Base-by-base conservation (phyloP, 2,888 invertebrate genomes). In the Glyphotaelius pellucidus region DNA sequence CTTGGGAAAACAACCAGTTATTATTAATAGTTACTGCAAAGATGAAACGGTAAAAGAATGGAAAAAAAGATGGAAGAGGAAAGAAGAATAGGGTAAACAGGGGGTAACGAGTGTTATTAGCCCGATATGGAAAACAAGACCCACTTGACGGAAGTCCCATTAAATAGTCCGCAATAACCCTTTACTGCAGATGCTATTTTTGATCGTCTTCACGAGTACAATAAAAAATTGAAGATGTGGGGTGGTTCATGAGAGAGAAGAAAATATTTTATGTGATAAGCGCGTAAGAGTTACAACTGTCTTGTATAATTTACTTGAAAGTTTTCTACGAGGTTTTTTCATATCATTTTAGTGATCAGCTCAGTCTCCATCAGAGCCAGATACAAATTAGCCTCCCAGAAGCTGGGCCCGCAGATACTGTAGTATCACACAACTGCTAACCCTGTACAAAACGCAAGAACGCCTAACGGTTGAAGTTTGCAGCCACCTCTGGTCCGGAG, bases 81-180 rank as follows among this genome's bases (percentile, higher is more conserved):
- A 67, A 9, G 67, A 67, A 25, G 32, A 31, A 81, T n/a, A 14
- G 42, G 42, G n/a, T n/a, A 38, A 11, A 38, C 0, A 15, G 25
- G 86, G 86, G 35, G n/a, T 67, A 67, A 67, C 67, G 67, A 67
- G 67, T 67, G 67, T 67, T 67, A 67, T 67, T 67, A 67, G 67
- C 25, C 25, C 67, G 25, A 67, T 67, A 67, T 67, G 67, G 67
- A n/a, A 67, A 67, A 67, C 67, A 67, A 67, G 67, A 9, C 1
- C 67, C 67, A 67, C 67, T 67, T 67, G 67, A 67, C 67, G 67
- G 25, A n/a, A 67, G 67, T n/a, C 91, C 91, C 92, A 92, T 91
- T 92, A 93, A 92, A 91, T 91, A 90, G 90, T 93, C 84, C 31
- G 87, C 93, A 92, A 93, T 93, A 93, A 93, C 93, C 93, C 93